Percentiles rank a stretch among this genome's conserved stretches.
Conservation (phyloP, 2,888 invertebrate species). For the Drosophila rubida region DNA sequence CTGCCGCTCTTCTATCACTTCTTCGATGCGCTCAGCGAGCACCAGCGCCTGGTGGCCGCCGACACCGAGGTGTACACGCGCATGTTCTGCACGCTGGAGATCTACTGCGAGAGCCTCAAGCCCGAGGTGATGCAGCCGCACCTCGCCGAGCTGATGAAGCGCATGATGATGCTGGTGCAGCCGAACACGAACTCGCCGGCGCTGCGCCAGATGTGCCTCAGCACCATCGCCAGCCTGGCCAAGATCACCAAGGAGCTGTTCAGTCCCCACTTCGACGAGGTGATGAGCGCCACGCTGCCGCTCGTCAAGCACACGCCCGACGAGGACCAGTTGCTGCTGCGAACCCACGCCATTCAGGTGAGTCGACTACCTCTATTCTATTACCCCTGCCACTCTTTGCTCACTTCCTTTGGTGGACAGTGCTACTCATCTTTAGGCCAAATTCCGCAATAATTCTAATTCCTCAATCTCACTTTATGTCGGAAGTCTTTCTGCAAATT, state of each 20-base stretch:
- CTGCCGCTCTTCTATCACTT: conserved; percentile 18
- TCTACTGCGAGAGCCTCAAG: conserved; percentile 23
- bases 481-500: too few relatives aligned
- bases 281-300: neutral
- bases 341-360: conserved; percentile 30
- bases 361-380: neutral
- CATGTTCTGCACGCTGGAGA: conserved; percentile 33
- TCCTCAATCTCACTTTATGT: too few relatives aligned
- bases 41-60: neutral
- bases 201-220: conserved; percentile 17
- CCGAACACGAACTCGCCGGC: neutral
- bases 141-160: conserved; percentile 7
- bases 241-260: conserved; percentile 1
- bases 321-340: conserved; percentile 16
- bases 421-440: too few relatives aligned
- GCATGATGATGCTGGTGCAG: conserved; percentile 1
- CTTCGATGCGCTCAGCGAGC: conserved; percentile 2
- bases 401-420: too few relatives aligned
- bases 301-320: conserved; percentile 5
- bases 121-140: conserved; percentile 6
- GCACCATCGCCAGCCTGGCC: conserved; percentile 12
- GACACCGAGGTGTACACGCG: neutral
- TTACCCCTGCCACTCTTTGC: neutral
- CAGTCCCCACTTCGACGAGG: conserved; percentile 10
- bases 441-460: too few relatives aligned